These are phyloP conservation scores for Laodelphax striatellus DNA, from an alignment of 1,140 invertebrate genomes.

Conservation along the genomic window DNA sequence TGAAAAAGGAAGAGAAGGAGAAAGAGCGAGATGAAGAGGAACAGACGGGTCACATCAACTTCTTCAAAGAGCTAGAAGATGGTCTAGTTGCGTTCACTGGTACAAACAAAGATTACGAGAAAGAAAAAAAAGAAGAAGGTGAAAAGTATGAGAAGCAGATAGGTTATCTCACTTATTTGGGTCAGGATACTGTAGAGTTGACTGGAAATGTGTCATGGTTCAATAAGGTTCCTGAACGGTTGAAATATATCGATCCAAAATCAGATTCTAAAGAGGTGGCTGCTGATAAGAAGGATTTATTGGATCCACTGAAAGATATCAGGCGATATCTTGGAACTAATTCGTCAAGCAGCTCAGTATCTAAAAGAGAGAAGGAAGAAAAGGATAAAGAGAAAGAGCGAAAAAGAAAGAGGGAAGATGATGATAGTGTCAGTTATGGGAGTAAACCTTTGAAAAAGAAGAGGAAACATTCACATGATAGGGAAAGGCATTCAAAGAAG, in stretches of 20 bases:
- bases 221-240: slow-evolving; percentile 47
- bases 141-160: slow-evolving; percentile 98
- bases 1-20: slow-evolving; percentile 19
- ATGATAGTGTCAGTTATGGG: not conserved
- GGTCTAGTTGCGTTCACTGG: slow-evolving; percentile 45
- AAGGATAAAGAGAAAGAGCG: slow-evolving; percentile 29
- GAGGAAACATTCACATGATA: slow-evolving; percentile 12
- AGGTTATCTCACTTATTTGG: slow-evolving; percentile 90
- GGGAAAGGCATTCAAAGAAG: slow-evolving; percentile 15
- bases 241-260: slow-evolving; percentile 20
- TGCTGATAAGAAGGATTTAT: slow-evolving; percentile 44
- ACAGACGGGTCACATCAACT: slow-evolving; percentile 64
- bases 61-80: slow-evolving; percentile 79
- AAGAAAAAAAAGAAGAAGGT: slow-evolving; percentile 81
- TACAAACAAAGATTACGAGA: slow-evolving; percentile 79
- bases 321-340: slow-evolving; percentile 40
- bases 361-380: slow-evolving; percentile 27
- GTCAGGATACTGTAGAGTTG: slow-evolving; percentile 83
- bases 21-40: slow-evolving; percentile 9
- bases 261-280: slow-evolving; percentile 42
- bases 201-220: slow-evolving; percentile 74
- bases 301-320: slow-evolving; percentile 66
- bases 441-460: slow-evolving; percentile 29
- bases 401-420: slow-evolving; percentile 32
- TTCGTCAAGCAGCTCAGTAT: slow-evolving; percentile 6